Conservation (phyloP, 2,113 vertebrate species). For the Coreoperca whiteheadi region DNA sequence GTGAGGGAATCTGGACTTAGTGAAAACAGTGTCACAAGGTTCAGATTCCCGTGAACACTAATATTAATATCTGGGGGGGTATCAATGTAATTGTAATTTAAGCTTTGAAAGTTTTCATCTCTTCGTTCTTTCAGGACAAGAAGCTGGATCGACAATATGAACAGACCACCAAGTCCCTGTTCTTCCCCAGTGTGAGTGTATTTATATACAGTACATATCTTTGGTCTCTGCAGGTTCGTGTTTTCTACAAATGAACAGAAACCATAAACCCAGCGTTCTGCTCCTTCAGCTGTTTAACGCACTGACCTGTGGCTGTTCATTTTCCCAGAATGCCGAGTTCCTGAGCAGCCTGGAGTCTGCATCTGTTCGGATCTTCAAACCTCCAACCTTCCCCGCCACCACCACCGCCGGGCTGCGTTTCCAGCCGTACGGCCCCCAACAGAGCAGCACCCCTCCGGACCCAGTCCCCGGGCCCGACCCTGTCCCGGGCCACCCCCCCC, state of each 20-base stretch:
- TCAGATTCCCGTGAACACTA: too few species aligned
- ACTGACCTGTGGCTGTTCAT: background rate
- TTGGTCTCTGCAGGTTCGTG: too few species aligned
- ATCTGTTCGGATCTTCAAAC: conserved; percentile 92
- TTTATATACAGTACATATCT: too few species aligned
- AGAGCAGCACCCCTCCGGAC: conserved; percentile 60
- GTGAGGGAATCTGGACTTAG: too few species aligned
- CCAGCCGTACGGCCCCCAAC: conserved; percentile 76
- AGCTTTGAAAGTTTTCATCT: too few species aligned
- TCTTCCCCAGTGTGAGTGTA: conserved; percentile 94
- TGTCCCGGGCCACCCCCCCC: background rate
- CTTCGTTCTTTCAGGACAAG: conserved; percentile 87
- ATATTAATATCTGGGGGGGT: too few species aligned
- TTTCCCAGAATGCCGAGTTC: conserved; percentile 92
- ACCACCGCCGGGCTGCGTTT: conserved; percentile 68
- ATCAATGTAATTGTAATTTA: too few species aligned
- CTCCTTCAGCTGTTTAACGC: background rate
- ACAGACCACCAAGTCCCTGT: conserved; percentile 90
- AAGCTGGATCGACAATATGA: conserved; percentile 94
- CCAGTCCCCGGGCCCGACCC: conserved; percentile 8
- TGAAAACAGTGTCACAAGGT: too few species aligned
- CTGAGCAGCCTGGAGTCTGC: conserved; percentile 94
- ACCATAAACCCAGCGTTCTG: too few species aligned
- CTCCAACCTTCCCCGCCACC: conserved; percentile 70
- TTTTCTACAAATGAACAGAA: too few species aligned